Percentiles rank a stretch among this genome's conserved stretches.
Evolutionary conservation across 2,888 invertebrate genomes (phyloP).

Genomic region (Ceratothoa steindachneri): DNA sequence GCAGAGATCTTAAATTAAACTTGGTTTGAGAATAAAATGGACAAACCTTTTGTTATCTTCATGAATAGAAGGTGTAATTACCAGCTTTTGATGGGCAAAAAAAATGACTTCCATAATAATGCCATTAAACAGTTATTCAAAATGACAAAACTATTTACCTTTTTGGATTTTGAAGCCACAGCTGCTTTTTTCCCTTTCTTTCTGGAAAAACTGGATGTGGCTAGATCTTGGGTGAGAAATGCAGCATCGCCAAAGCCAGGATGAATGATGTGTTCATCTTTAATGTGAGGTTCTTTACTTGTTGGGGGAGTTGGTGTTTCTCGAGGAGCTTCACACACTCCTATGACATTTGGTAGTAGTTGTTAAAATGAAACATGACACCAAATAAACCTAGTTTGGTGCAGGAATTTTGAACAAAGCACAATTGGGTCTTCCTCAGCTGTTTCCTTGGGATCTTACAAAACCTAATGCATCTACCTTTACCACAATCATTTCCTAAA

Average conservation of each 20-base stretch:
- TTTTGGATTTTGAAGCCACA: not conserved
- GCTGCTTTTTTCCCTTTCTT: constrained; percentile 17
- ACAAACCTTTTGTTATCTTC: too few relatives aligned
- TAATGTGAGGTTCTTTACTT: not conserved
- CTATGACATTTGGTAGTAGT: constrained; percentile 5
- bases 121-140: too few relatives aligned
- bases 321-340: constrained; percentile 6
- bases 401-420: not conserved
- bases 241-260: not conserved
- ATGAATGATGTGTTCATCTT: not conserved
- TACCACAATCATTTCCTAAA: too few relatives aligned
- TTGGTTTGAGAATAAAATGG: too few relatives aligned
- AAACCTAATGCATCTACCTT: too few relatives aligned
- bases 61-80: too few relatives aligned
- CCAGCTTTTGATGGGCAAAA: too few relatives aligned
- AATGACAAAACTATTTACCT: too few relatives aligned
- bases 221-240: not conserved
- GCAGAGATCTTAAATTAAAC: too few relatives aligned
- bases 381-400: not conserved
- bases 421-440: not conserved
- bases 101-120: too few relatives aligned
- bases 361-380: not conserved
- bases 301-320: not conserved
- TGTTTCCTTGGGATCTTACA: not conserved
- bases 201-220: not conserved